Conservation (phyloP, 2,797 vertebrate species). For the Sebastes steindachneri region DNA sequence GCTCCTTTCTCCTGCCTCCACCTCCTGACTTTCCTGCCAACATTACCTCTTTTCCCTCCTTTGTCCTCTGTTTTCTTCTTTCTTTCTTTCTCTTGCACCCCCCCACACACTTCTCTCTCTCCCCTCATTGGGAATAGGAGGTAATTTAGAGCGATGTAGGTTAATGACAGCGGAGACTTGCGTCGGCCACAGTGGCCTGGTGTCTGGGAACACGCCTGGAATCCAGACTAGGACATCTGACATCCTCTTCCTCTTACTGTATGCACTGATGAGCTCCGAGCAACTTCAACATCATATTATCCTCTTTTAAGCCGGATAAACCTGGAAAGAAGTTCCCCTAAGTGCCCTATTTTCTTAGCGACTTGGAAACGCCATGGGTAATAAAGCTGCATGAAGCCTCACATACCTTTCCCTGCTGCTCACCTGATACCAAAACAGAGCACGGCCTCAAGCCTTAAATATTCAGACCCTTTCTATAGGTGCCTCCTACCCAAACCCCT, state of each 20-base stretch:
- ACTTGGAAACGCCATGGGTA: not conserved
- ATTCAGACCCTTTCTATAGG: constrained; percentile 38
- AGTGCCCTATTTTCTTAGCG: constrained; percentile 25
- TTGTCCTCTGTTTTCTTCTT: constrained; percentile 48
- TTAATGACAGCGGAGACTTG: constrained; percentile 79
- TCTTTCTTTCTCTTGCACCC: constrained; percentile 15
- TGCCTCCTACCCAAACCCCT: constrained; percentile 7
- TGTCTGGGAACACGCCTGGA: constrained; percentile 65
- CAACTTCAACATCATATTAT: constrained; percentile 28
- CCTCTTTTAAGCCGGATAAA: constrained; percentile 34
- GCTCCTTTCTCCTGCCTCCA: constrained; percentile 33
- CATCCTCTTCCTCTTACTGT: constrained; percentile 45
- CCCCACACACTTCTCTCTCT: constrained; percentile 10
- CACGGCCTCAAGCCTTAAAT: constrained; percentile 1
- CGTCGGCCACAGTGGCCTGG: constrained; percentile 56
- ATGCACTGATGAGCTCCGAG: constrained; percentile 46
- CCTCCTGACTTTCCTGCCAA: constrained; percentile 29
- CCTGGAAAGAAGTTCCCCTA: not conserved
- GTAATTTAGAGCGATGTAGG: constrained; percentile 79
- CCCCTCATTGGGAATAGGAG: constrained; percentile 68
- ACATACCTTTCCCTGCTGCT: constrained; percentile 3
- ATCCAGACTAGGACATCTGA: constrained; percentile 70
- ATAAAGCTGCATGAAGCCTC: constrained; percentile 5
- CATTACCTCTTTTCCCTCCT: constrained; percentile 11
- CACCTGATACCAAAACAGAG: constrained; percentile 19